Base-by-base conservation (phyloP, 2,888 invertebrate species). In the Torymus auratus region DNA sequence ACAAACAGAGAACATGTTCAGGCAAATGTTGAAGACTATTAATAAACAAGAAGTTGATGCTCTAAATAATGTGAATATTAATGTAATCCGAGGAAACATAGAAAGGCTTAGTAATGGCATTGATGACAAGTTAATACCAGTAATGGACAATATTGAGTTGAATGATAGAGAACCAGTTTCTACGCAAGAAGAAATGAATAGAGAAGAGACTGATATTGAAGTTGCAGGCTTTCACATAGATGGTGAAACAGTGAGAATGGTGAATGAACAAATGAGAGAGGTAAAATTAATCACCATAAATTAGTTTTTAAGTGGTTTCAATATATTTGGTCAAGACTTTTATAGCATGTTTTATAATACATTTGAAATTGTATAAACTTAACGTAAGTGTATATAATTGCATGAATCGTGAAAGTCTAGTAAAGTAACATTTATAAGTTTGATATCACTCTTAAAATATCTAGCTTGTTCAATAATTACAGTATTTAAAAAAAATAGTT, bases 1-100 rank as follows among this genome's bases (percentile, higher is more conserved):
- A 41, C 91, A 92, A 78, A 93, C 93, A 0, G 93, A 93, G 86
- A 91, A 88, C 74, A 88, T 93, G 83, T 91, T 93, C 72, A 88
- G 89, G 80, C 87, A 89, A 77, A 91, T 91, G 90, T 77, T 91
- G n/a, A 91, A 91, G 53, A 86, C 86, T 23, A 87, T 91, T 20
- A 69, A 82, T 10, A 89, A 90, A 71, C 85, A 86, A 0, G 87
- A 87, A 4, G 83, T 84, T 2, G 85, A 85, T 15, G 82, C 84
- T 67, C 84, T 88, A 58, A 82, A 87, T n/a, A 81, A 83, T 61
- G 84, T 89, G 14, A 84, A 85, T 12, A 86, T 87, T 0, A 84
- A 86, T 52, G 87, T 86, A 75, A 87, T 88, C 70, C 85, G 86
- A 71, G 82, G 83, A 65, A 85, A 85, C 70, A 84, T 88, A 3